These are phyloP conservation scores for Campylomormyrus numenius DNA, from an alignment of 2,113 vertebrate species.

Conservation along the genomic window DNA sequence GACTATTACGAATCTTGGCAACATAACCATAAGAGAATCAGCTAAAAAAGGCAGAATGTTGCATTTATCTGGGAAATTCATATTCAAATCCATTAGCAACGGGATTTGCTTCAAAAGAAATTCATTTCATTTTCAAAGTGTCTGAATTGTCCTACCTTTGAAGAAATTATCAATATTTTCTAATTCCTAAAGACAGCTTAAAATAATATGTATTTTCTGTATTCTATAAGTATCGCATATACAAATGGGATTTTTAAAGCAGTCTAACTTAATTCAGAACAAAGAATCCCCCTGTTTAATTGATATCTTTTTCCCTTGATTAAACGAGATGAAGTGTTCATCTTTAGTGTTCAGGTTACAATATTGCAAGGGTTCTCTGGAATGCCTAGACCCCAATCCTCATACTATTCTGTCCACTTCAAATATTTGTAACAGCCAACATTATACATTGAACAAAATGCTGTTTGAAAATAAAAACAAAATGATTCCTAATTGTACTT, in stretches of 20 bases:
- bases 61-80: neutral
- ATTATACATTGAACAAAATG: neutral
- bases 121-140: neutral
- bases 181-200: neutral
- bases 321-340: neutral
- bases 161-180: neutral
- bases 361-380: neutral
- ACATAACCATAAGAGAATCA: neutral
- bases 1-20: neutral
- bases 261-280: neutral
- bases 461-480: neutral
- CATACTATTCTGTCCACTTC: neutral
- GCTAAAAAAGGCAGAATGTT: neutral
- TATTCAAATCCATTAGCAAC: neutral
- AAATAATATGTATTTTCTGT: neutral
- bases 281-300: neutral
- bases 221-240: neutral
- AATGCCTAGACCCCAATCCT: neutral
- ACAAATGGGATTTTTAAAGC: neutral
- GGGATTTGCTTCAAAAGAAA: neutral
- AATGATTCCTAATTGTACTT: neutral
- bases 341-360: neutral
- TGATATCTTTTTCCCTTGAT: neutral
- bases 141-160: neutral
- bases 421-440: neutral